These are phyloP conservation scores for Pollicipes pollicipes DNA, from an alignment of 1,140 invertebrate species.

Conservation along the genomic window DNA sequence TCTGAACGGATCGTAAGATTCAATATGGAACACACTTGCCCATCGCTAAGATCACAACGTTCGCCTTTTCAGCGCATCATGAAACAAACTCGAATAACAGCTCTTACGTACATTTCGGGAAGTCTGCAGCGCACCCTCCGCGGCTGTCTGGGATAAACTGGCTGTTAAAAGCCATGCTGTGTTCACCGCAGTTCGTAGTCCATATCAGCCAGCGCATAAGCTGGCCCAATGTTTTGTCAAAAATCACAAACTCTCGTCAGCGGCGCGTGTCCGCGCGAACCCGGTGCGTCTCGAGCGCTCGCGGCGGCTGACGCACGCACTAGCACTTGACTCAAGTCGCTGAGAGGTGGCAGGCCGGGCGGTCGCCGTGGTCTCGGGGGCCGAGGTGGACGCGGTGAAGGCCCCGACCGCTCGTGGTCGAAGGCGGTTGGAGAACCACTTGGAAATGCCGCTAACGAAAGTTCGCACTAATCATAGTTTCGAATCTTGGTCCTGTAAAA, in stretches of 20 bases:
- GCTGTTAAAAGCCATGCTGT: too few species aligned
- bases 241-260: neutral
- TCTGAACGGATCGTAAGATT: neutral
- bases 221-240: neutral
- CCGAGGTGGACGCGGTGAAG: neutral
- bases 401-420: too few species aligned
- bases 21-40: too few species aligned
- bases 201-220: neutral
- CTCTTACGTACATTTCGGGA: too few species aligned
- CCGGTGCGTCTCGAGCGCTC: neutral
- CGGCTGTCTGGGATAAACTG: too few species aligned
- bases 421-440: neutral
- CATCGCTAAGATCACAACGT: too few species aligned
- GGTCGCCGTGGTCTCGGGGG: neutral
- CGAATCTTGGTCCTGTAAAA: slow-evolving; percentile 3
- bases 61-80: too few species aligned
- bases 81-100: too few species aligned
- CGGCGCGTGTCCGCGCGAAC: neutral
- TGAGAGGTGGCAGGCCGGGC: too few species aligned
- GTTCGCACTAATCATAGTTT: slow-evolving; percentile 3
- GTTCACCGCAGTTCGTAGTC: neutral
- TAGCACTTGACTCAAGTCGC: neutral
- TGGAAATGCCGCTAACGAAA: neutral
- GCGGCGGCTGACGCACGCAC: neutral
- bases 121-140: too few species aligned